phyloP scores from a whole-genome alignment of 2,113 vertebrate species.

The Butastur rufipennis region DNA sequence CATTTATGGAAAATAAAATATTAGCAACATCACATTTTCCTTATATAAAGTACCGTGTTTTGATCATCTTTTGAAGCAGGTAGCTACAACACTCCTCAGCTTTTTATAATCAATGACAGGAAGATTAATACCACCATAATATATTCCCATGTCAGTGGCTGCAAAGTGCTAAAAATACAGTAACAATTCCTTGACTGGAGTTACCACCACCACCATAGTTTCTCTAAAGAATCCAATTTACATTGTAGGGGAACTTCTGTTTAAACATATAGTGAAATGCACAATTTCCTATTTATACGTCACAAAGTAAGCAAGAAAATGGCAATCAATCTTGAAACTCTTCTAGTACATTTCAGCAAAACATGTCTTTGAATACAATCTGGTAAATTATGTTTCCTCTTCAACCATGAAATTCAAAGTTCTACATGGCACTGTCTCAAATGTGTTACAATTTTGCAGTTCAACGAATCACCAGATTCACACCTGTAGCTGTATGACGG shows the following conservation, averaged over 20 bases:
- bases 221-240: not conserved
- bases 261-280: not conserved
- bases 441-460: not conserved
- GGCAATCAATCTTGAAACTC: not conserved
- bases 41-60: not conserved
- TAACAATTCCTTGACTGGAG: not conserved
- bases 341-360: not conserved
- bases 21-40: not conserved
- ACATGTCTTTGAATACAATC: not conserved
- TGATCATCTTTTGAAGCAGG: not conserved
- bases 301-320: not conserved
- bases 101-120: not conserved
- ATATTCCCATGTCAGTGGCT: not conserved
- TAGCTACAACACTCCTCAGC: not conserved
- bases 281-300: not conserved
- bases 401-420: rapidly evolving
- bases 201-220: rapidly evolving
- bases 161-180: not conserved
- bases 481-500: not conserved
- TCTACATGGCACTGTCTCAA: not conserved
- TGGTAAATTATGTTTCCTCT: not conserved
- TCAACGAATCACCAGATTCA: not conserved
- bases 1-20: not conserved
- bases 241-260: not conserved
- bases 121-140: not conserved